These are phyloP conservation scores for Euleptes europaea DNA, from an alignment of 2,113 vertebrate genomes.

Conservation along the genomic window DNA sequence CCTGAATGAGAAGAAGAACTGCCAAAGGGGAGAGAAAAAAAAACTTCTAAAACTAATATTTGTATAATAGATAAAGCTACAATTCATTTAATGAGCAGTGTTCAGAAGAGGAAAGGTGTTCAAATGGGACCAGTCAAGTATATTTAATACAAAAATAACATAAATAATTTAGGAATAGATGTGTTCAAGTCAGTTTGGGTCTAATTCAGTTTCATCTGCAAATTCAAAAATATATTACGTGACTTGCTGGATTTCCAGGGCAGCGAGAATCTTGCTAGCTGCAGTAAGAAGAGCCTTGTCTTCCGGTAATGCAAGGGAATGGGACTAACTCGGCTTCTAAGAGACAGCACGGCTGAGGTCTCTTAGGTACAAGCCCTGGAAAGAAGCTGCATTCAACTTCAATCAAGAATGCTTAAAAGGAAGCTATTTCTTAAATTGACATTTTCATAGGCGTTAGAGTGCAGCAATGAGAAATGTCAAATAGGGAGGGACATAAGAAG, in stretches of 20 bases:
- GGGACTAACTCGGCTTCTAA: background rate
- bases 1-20: background rate
- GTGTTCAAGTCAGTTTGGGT: background rate
- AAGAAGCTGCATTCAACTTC: background rate
- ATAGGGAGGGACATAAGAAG: too few relatives aligned
- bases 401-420: background rate
- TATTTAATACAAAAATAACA: background rate
- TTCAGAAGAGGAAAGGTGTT: background rate
- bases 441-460: too few relatives aligned
- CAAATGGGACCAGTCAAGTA: background rate
- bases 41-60: background rate
- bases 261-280: background rate
- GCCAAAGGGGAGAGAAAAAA: background rate
- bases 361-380: background rate
- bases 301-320: background rate
- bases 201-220: background rate
- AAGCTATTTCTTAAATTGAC: background rate
- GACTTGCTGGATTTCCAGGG: background rate
- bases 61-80: background rate
- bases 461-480: too few relatives aligned
- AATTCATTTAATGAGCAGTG: background rate
- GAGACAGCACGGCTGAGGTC: background rate
- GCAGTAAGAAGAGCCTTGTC: background rate
- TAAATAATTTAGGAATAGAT: background rate
- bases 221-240: background rate